phyloP scores from a whole-genome alignment of 2,113 vertebrate species.

The Zapus hudsonius region DNA sequence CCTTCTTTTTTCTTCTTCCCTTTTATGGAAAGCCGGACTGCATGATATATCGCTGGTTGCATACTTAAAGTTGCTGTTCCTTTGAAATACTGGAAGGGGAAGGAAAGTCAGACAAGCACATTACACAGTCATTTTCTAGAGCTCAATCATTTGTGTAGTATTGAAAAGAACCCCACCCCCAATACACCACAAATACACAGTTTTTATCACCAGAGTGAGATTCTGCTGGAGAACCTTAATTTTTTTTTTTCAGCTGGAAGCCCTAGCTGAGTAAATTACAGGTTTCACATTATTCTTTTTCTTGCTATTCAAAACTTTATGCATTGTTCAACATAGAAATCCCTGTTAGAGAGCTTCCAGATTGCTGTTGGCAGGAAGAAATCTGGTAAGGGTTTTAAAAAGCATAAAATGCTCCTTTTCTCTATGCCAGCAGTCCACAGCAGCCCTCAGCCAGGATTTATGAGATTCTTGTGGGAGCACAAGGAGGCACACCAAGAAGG shows the following conservation, averaged over 20 bases:
- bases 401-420: slow-evolving; percentile 52
- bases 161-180: not conserved
- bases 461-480: slow-evolving; percentile 34
- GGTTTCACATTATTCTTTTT: slow-evolving; percentile 13
- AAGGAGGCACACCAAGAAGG: not conserved
- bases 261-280: not conserved
- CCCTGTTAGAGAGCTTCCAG: slow-evolving; percentile 42
- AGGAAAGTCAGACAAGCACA: slow-evolving; percentile 36
- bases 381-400: slow-evolving; percentile 46
- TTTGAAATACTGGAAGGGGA: slow-evolving; percentile 50
- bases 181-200: no score
- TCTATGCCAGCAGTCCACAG: slow-evolving; percentile 1
- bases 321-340: slow-evolving; percentile 47
- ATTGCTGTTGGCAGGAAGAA: slow-evolving; percentile 31
- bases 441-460: slow-evolving; percentile 64
- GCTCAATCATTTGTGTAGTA: not conserved
- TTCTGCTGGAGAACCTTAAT: not conserved
- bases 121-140: slow-evolving; percentile 19
- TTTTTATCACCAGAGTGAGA: not conserved
- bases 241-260: slow-evolving; percentile 4
- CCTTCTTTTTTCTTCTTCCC: not conserved
- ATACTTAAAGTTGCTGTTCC: not conserved
- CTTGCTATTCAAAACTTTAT: slow-evolving; percentile 28
- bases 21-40: slow-evolving; percentile 31
- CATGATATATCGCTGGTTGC: not conserved